phyloP scores from a whole-genome alignment of 1,140 invertebrate species.

The Dendrolimus kikuchii region DNA sequence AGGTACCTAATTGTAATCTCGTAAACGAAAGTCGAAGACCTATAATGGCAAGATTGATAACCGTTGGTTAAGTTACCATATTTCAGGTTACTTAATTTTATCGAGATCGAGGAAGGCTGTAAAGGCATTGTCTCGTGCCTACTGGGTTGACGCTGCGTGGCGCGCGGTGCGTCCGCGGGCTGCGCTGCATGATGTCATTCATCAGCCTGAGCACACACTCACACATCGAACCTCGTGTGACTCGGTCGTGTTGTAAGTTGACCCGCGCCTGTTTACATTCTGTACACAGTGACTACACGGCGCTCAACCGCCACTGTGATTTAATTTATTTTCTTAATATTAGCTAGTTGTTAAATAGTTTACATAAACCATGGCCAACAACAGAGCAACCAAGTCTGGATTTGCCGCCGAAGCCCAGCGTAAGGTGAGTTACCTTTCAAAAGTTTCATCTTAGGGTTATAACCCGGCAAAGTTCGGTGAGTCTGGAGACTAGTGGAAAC shows the following conservation, averaged over 20 bases:
- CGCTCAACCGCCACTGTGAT: constrained; percentile 55
- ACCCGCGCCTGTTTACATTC: constrained; percentile 60
- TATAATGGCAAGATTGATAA: too few species aligned
- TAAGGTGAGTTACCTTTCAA: constrained; percentile 78
- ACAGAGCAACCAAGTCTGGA: constrained; percentile 93
- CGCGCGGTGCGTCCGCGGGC: constrained; percentile 32
- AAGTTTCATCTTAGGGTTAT: constrained; percentile 14
- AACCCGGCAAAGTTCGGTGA: constrained; percentile 10
- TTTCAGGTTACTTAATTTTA: too few species aligned
- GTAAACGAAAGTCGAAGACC: too few species aligned
- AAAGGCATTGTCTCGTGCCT: neutral
- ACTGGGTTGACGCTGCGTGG: constrained; percentile 18
- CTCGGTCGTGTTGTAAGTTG: constrained; percentile 28
- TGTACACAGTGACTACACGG: constrained; percentile 51
- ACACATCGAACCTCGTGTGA: constrained; percentile 39
- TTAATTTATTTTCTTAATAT: constrained; percentile 53
- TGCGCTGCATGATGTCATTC: constrained; percentile 63
- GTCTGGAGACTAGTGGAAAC: neutral
- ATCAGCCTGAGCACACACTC: constrained; percentile 44
- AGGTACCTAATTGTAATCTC: too few species aligned
- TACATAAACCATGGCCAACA: constrained; percentile 80
- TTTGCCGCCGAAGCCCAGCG: constrained; percentile 94
- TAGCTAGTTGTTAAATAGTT: constrained; percentile 52
- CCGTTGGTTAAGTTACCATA: too few species aligned
- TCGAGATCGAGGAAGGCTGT: constrained; percentile 1